Percentiles rank a stretch among this genome's conserved stretches.
Conservation (phyloP, 2,888 invertebrate species). For the Tetramorium bicarinatum region DNA sequence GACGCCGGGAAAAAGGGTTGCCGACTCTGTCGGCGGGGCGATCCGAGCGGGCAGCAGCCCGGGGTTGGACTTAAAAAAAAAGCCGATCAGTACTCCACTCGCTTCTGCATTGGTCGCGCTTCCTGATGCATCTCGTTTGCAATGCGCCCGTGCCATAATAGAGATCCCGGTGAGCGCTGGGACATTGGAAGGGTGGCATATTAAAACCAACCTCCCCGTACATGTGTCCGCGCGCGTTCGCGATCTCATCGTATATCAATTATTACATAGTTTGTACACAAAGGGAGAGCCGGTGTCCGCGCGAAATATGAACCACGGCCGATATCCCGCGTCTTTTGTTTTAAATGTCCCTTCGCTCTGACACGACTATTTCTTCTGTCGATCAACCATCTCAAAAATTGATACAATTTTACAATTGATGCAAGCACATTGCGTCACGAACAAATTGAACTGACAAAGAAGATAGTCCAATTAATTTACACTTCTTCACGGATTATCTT, state of each 20-base stretch:
- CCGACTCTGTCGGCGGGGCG: slow-evolving; percentile 62
- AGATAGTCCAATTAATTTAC: neutral
- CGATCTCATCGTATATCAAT: slow-evolving; percentile 74
- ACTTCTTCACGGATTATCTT: neutral
- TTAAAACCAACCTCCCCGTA: slow-evolving; percentile 54
- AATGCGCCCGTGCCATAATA: slow-evolving; percentile 68
- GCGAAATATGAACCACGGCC: slow-evolving; percentile 62
- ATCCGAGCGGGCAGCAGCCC: slow-evolving; percentile 53
- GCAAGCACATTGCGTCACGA: neutral
- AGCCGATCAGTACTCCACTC: slow-evolving; percentile 76
- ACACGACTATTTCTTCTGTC: neutral
- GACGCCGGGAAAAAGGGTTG: slow-evolving; percentile 65
- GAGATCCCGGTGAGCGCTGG: slow-evolving; percentile 70
- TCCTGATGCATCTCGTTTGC: slow-evolving; percentile 75
- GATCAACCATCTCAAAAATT: neutral
- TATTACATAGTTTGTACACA: slow-evolving; percentile 76
- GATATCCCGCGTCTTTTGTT: slow-evolving; percentile 26
- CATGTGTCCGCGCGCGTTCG: slow-evolving; percentile 51
- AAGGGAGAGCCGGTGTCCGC: slow-evolving; percentile 50
- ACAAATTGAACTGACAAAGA: neutral
- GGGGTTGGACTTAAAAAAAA: slow-evolving; percentile 69
- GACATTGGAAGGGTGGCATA: slow-evolving; percentile 68
- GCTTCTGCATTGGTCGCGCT: slow-evolving; percentile 73
- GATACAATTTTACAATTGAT: neutral
- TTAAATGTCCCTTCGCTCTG: slow-evolving; percentile 7